Base-by-base conservation (phyloP, 1,140 invertebrate species). In the Drosophila arawakana region DNA sequence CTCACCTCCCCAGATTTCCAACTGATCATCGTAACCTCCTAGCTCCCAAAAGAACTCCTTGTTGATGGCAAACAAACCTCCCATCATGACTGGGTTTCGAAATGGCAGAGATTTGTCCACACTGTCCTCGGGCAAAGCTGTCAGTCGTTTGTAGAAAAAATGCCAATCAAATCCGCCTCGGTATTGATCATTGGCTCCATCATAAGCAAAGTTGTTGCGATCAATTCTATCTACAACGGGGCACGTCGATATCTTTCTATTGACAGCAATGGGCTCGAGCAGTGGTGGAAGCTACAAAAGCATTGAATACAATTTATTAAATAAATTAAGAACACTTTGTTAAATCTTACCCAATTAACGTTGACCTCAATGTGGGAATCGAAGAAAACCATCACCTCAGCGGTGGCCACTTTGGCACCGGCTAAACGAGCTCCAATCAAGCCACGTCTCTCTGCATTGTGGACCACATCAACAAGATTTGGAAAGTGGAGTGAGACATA, bases 1-100 rank as follows among this genome's bases (percentile, higher is more conserved):
- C 92, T 99, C 98, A 10, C 98, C 98, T 35, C 98, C 98, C 98
- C 98, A 99, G 93, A 95, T 96, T 73, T 96, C 98, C 84, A 99
- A 94, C 25, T 95, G 95, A 21, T 95, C 95, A 93, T 99, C 98
- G 90, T 99, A 99, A 2, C 97, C 97, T 8, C 98, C 98, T 65
- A 99, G 93, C 93, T 99, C 97, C 96, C 98, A 99, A 93, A 99
- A 99, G 90, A 97, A 98, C 60, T 96, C 94, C 2, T 95, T 93
- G 66, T 96, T 96, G 13, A 98, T 98, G 15, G 97, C 97, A 93
- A 99, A 98, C 21, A 99, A 88, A 2, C 98, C 98, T n/a, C 98
- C 98, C 63, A 98, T 98, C 98, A 99, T 99, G 11, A 98, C 96
- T 0, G 98, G 97, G 91, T 94, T 96, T 10, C 95, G 95, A 80